Evolutionary conservation across 2,888 invertebrate species (phyloP).

Genomic region (Aphrophora alni): DNA sequence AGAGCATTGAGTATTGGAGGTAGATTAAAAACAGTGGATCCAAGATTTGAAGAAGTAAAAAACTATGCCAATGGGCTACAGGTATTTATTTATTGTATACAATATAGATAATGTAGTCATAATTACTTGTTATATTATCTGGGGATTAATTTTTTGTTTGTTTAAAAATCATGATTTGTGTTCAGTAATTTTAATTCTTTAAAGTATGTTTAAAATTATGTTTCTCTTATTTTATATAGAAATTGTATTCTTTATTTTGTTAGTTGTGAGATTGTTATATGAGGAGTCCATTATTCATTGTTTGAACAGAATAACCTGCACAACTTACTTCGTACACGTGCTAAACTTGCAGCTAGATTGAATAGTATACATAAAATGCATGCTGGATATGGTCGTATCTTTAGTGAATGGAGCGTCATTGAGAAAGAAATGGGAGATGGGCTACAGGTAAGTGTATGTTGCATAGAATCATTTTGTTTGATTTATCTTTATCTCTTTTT

Average conservation of each 20-base stretch:
- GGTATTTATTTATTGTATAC: slow-evolving; percentile 56
- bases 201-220: too few species aligned
- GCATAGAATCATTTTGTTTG: too few species aligned
- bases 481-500: too few species aligned
- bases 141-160: too few species aligned
- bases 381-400: slow-evolving; percentile 79
- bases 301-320: slow-evolving; percentile 56
- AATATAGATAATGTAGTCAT: too few species aligned
- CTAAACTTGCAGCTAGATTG: slow-evolving; percentile 75
- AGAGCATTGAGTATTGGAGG: slow-evolving; percentile 74
- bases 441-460: slow-evolving; percentile 65
- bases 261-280: too few species aligned
- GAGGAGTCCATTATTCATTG: too few species aligned
- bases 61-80: slow-evolving; percentile 77
- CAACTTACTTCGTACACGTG: slow-evolving; percentile 59
- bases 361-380: slow-evolving; percentile 81
- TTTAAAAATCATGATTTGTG: too few species aligned
- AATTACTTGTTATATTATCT: too few species aligned
- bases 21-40: slow-evolving; percentile 74
- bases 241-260: too few species aligned
- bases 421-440: slow-evolving; percentile 84
- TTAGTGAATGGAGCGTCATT: slow-evolving; percentile 85
- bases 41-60: slow-evolving; percentile 75
- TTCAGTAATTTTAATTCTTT: too few species aligned
- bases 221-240: too few species aligned